phyloP scores from a whole-genome alignment of 2,888 invertebrate species.

The Acrocera orbiculus region DNA sequence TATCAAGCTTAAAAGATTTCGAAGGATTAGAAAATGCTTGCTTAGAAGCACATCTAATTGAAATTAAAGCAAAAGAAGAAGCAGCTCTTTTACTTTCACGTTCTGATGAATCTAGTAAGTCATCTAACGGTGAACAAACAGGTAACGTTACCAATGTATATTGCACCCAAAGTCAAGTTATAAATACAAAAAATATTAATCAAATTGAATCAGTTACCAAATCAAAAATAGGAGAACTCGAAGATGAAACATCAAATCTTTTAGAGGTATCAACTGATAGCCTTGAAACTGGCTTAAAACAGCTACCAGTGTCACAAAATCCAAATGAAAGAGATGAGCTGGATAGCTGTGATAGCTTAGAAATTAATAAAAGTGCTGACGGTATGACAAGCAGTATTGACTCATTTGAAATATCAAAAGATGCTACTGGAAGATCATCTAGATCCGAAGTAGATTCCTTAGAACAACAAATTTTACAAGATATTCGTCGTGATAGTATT shows the following conservation, averaged over 20 bases:
- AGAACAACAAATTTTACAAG: constrained; percentile 23
- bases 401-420: constrained; percentile 32
- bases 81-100: constrained; percentile 52
- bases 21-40: constrained; percentile 82
- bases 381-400: constrained; percentile 41
- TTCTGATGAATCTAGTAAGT: constrained; percentile 31
- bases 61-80: constrained; percentile 69
- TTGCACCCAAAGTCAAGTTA: constrained; percentile 14
- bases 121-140: constrained; percentile 20
- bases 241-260: constrained; percentile 26
- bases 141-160: constrained; percentile 22
- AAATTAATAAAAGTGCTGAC: constrained; percentile 38
- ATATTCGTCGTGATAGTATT: constrained; percentile 25
- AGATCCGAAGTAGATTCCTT: constrained; percentile 25
- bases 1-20: constrained; percentile 79
- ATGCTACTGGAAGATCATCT: constrained; percentile 22
- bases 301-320: constrained; percentile 11
- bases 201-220: constrained; percentile 28
- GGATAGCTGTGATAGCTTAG: constrained; percentile 50
- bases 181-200: constrained; percentile 10
- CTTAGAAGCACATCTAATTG: constrained; percentile 64
- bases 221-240: constrained; percentile 26
- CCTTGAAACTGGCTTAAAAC: constrained; percentile 29
- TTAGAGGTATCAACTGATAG: constrained; percentile 48
- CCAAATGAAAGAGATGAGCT: constrained; percentile 33